A percentile compares a stretch with the other conserved stretches of the same genome.
phyloP scores from a whole-genome alignment of 2,113 vertebrate species.

The Dicentrarchus labrax region DNA sequence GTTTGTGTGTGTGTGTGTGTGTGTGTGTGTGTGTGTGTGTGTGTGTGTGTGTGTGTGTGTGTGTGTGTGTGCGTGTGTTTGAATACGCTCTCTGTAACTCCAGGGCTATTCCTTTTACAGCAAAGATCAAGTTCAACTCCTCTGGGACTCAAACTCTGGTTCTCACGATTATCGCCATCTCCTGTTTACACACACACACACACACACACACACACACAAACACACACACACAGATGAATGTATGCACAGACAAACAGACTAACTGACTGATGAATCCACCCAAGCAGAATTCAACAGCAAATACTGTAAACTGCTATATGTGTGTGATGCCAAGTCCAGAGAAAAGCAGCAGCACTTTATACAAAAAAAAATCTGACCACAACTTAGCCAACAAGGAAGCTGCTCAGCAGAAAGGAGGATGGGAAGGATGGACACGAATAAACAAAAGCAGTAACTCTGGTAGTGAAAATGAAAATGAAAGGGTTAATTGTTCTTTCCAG shows the following conservation, averaged over 20 bases:
- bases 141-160: conserved; percentile 61
- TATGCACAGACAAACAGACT: background rate
- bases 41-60: conserved; percentile 26
- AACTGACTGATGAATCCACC: conserved; percentile 4
- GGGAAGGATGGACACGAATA: background rate
- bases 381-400: background rate
- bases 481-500: background rate
- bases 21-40: conserved; percentile 29
- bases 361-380: background rate
- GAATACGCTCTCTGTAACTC: background rate
- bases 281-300: background rate
- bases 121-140: conserved; percentile 67
- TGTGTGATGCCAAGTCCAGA: background rate
- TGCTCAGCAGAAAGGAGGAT: background rate
- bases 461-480: background rate
- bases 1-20: conserved; percentile 22
- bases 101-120: conserved; percentile 57
- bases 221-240: conserved; percentile 29
- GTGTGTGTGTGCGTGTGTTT: conserved; percentile 16
- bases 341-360: background rate
- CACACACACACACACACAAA: conserved; percentile 30
- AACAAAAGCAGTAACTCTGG: background rate
- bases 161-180: conserved; percentile 64
- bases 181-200: conserved; percentile 6
- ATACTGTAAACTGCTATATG: background rate